Conservation (phyloP, 2,797 vertebrate species). For the Peromyscus nudipes region DNA sequence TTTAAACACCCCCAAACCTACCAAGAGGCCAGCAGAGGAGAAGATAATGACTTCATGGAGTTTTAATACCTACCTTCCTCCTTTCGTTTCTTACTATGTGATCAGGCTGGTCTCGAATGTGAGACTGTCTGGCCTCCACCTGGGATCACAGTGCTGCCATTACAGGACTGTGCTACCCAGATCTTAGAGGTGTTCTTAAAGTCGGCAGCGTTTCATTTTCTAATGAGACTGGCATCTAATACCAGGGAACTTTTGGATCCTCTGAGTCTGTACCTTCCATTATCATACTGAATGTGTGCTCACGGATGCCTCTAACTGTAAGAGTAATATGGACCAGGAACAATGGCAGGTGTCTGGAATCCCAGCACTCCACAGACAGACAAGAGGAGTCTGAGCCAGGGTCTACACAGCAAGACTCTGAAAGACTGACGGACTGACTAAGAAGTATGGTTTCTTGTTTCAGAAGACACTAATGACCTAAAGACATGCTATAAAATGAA, state of each 20-base stretch:
- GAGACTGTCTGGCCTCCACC: not conserved
- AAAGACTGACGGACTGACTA: not conserved
- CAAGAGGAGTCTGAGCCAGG: not conserved
- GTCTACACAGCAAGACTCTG: not conserved
- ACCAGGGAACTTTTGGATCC: not conserved
- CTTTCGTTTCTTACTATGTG: not conserved
- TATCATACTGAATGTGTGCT: not conserved
- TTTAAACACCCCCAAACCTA: conserved; percentile 36
- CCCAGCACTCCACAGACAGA: not conserved
- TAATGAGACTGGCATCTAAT: not conserved
- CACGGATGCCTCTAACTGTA: not conserved
- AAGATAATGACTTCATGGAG: not conserved
- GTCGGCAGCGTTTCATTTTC: not conserved
- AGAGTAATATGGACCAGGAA: not conserved
- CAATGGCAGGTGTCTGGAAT: not conserved
- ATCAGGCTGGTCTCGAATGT: not conserved
- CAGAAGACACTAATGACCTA: not conserved
- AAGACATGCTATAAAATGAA: not conserved
- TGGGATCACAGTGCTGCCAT: too few relatives aligned
- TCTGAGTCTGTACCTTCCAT: not conserved
- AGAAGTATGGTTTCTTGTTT: conserved; percentile 16
- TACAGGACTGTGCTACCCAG: not conserved
- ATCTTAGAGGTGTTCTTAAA: not conserved
- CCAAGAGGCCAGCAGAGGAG: not conserved
- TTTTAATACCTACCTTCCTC: not conserved